Percentiles rank a stretch among this genome's conserved stretches.
phyloP scores from a whole-genome alignment of 2,888 invertebrate species.

The Dolomedes plantarius region DNA sequence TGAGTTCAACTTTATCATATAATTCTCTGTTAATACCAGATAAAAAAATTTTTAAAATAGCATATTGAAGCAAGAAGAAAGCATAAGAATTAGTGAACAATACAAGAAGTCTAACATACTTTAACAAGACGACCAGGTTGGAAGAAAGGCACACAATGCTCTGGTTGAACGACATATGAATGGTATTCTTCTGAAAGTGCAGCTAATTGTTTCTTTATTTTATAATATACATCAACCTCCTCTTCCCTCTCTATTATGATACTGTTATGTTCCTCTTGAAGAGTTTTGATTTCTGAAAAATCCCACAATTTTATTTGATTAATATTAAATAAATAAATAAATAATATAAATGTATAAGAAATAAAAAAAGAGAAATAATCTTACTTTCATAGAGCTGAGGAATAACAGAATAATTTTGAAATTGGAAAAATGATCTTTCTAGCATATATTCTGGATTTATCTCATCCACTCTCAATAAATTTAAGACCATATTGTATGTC shows the following conservation, averaged over 20 bases:
- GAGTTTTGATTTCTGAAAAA: constrained; percentile 81
- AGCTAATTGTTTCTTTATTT: constrained; percentile 88
- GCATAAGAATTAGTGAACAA: no score
- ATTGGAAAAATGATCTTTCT: constrained; percentile 98
- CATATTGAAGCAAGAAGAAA: no score
- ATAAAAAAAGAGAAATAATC: constrained; percentile 75
- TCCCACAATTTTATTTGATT: neutral
- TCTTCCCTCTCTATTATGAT: constrained; percentile 85
- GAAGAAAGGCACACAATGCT: constrained; percentile 93
- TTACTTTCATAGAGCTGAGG: constrained; percentile 91
- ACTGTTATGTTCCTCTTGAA: constrained; percentile 82
- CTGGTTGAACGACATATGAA: constrained; percentile 87
- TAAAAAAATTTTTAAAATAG: no score
- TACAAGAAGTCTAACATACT: constrained; percentile 80
- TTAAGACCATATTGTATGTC: constrained; percentile 99
- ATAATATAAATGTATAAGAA: neutral
- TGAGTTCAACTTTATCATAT: no score
- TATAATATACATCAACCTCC: constrained; percentile 88
- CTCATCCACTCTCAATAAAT: constrained; percentile 97
- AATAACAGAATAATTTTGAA: constrained; percentile 97
- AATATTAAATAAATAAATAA: neutral
- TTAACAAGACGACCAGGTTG: constrained; percentile 95
- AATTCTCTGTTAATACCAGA: no score
- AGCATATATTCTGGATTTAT: constrained; percentile 99
- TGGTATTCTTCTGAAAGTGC: constrained; percentile 85